A percentile compares a stretch with the other conserved stretches of the same genome.
These are phyloP conservation scores for Andrena minutula DNA, from an alignment of 2,888 invertebrate genomes.

Conservation along the genomic window DNA sequence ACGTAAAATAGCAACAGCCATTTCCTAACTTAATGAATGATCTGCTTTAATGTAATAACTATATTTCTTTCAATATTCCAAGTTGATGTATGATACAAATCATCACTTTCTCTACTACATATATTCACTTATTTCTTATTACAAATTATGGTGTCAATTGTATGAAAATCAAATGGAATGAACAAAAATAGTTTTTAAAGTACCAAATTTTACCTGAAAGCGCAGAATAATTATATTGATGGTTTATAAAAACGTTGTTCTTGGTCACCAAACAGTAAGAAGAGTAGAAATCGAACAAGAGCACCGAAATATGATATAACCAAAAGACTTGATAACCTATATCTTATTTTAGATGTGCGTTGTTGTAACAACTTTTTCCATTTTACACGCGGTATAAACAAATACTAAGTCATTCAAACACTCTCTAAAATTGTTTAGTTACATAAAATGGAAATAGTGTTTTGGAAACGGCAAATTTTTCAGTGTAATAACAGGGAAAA, in stretches of 20 bases:
- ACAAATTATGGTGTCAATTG: background rate
- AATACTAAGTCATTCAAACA: background rate
- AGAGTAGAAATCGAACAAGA: slow-evolving; percentile 43
- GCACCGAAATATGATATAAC: background rate
- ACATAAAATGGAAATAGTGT: background rate
- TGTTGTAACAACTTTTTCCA: background rate
- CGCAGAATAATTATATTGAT: background rate
- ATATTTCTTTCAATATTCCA: background rate
- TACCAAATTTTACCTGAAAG: slow-evolving; percentile 45
- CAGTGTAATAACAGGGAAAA: background rate
- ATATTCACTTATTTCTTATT: background rate
- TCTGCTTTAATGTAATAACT: background rate
- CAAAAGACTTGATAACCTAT: slow-evolving; percentile 25
- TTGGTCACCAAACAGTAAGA: background rate
- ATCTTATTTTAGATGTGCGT: background rate
- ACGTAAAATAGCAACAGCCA: slow-evolving; percentile 46
- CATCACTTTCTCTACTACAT: background rate
- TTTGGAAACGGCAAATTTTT: slow-evolving; percentile 23
- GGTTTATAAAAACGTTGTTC: slow-evolving; percentile 2
- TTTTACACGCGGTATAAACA: background rate
- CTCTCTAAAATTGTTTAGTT: background rate
- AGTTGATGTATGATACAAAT: background rate
- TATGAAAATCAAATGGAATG: background rate
- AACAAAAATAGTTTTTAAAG: background rate
- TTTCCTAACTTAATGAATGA: slow-evolving; percentile 14